These are phyloP conservation scores for Gryon sp. DNA, from an alignment of 1,140 invertebrate species.

Conservation along the genomic window DNA sequence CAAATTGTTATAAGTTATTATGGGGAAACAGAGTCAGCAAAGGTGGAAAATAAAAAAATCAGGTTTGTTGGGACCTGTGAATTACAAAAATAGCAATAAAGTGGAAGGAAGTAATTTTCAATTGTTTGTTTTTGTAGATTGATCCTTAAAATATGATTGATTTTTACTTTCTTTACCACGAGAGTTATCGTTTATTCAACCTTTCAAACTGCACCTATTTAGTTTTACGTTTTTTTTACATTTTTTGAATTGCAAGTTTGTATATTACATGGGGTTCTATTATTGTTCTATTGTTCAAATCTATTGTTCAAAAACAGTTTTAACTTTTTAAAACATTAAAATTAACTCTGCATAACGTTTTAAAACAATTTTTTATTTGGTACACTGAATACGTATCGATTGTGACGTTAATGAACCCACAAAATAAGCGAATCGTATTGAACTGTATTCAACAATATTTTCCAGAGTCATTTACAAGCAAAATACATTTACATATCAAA, in stretches of 20 bases:
- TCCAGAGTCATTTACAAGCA: neutral
- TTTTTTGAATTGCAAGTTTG: too few species aligned
- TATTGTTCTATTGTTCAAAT: too few species aligned
- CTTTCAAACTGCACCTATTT: too few species aligned
- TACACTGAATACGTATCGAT: neutral
- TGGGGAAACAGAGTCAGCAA: slow-evolving; percentile 64
- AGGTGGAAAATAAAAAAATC: slow-evolving; percentile 70
- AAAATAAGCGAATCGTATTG: neutral
- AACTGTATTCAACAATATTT: neutral
- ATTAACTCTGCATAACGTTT: too few species aligned
- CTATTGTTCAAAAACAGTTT: too few species aligned
- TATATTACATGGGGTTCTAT: too few species aligned
- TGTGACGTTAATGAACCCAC: neutral
- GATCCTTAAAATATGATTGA: too few species aligned
- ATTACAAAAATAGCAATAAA: slow-evolving; percentile 23
- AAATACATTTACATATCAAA: slow-evolving; percentile 4
- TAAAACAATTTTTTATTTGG: slow-evolving; percentile 1
- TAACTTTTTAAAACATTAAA: too few species aligned
- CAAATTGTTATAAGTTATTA: slow-evolving; percentile 74
- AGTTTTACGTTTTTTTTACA: too few species aligned
- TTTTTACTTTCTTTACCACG: too few species aligned
- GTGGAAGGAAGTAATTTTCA: neutral
- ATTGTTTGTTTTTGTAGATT: too few species aligned
- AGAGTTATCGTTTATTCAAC: too few species aligned
- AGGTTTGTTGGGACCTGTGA: slow-evolving; percentile 58